Percentiles rank a stretch among this genome's conserved stretches.
Evolutionary conservation across 1,140 invertebrate genomes (phyloP).

Genomic region (Elysia chlorotica): DNA sequence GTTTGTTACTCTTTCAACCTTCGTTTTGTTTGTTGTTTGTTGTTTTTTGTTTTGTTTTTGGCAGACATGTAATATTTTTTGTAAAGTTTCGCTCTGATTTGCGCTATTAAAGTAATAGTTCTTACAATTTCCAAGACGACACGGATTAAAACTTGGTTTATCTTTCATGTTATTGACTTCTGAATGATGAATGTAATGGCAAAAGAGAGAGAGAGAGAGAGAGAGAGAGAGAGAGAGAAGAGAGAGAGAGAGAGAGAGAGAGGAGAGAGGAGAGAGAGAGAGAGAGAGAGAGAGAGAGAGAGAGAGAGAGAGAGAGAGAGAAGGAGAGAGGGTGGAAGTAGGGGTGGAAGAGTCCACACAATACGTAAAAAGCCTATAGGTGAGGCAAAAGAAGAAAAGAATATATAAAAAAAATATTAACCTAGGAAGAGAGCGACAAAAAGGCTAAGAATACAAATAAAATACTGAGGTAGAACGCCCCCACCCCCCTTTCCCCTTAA

Average conservation of each 20-base stretch:
- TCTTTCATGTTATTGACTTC: neutral
- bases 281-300: slow-evolving; percentile 16
- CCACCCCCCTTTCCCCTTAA: too few relatives aligned
- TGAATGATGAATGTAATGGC: neutral
- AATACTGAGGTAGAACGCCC: too few relatives aligned
- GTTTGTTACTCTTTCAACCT: too few relatives aligned
- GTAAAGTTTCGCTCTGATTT: neutral
- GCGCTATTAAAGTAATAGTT: neutral
- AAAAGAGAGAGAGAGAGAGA: neutral
- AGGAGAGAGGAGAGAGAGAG: neutral
- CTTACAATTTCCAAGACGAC: neutral
- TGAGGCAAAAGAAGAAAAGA: too few relatives aligned
- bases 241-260: slow-evolving; percentile 16
- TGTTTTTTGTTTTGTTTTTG: neutral
- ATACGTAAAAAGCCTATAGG: too few relatives aligned
- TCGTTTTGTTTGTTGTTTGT: too few relatives aligned
- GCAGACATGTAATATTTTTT: neutral
- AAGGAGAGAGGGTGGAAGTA: too few relatives aligned
- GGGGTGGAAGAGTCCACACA: too few relatives aligned
- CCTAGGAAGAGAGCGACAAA: too few relatives aligned
- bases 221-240: neutral
- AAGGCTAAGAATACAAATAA: too few relatives aligned
- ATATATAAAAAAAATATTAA: too few relatives aligned
- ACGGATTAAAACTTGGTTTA: neutral
- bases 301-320: slow-evolving; percentile 2